Evolutionary conservation across 2,797 vertebrate species (phyloP).

Genomic region (Pseudochromis fuscus): DNA sequence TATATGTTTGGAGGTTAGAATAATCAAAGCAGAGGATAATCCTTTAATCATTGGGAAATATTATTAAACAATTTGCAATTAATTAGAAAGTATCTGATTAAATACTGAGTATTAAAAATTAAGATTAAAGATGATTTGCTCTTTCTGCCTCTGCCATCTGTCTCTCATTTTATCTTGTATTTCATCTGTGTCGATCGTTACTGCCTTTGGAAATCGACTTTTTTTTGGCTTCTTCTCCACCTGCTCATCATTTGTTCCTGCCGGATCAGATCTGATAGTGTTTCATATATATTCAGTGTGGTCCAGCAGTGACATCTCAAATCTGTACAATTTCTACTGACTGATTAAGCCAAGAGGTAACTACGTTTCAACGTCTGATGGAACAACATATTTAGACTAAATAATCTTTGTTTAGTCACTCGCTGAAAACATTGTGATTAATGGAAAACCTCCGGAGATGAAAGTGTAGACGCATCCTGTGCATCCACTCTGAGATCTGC

Average conservation of each 20-base stretch:
- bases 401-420: background rate
- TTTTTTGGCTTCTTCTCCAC: background rate
- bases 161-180: conserved; percentile 12
- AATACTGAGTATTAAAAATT: conserved; percentile 43
- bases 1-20: conserved; percentile 38
- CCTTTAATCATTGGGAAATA: conserved; percentile 55
- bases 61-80: conserved; percentile 57
- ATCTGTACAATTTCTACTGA: background rate
- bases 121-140: conserved; percentile 29
- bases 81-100: conserved; percentile 60
- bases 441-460: background rate
- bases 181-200: conserved; percentile 1
- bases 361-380: background rate
- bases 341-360: background rate
- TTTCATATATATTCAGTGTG: background rate
- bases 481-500: too few species aligned
- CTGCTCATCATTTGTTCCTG: background rate
- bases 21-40: conserved; percentile 57
- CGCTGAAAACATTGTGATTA: background rate
- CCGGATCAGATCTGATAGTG: background rate
- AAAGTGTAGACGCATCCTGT: too few species aligned
- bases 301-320: background rate
- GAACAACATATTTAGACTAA: background rate
- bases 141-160: conserved; percentile 27
- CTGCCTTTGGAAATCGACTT: background rate